Conservation (phyloP, 92 coral and sea anemone genomes). For the Porites rus region DNA sequence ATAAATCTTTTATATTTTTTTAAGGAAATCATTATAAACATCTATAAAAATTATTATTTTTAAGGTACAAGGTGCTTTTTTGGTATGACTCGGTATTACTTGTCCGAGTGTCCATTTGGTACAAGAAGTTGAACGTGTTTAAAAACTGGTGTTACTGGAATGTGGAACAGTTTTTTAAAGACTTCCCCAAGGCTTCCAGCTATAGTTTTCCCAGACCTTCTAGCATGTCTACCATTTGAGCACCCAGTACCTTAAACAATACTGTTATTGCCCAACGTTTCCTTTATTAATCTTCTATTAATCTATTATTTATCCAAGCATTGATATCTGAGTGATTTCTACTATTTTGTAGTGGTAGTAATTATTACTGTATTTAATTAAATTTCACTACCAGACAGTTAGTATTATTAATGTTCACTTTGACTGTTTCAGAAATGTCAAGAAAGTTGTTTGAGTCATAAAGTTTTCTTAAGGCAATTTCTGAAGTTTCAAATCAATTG, state of each 20-base stretch:
- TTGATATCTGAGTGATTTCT: neutral
- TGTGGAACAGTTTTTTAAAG: too few relatives aligned
- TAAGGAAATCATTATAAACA: conserved; percentile 31
- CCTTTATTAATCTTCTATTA: too few relatives aligned
- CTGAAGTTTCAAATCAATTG: neutral
- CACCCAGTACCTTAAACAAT: neutral
- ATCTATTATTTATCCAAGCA: neutral
- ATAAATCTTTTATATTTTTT: conserved; percentile 37
- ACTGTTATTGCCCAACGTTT: too few relatives aligned
- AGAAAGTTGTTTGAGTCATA: neutral
- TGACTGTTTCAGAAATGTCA: neutral
- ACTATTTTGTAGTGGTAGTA: neutral
- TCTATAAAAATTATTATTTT: conserved; percentile 1
- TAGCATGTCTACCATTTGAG: neutral
- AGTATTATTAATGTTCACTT: neutral
- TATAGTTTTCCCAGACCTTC: too few relatives aligned
- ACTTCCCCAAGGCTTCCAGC: too few relatives aligned
- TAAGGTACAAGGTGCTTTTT: neutral
- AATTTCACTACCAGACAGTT: conserved; percentile 8
- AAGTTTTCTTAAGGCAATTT: neutral
- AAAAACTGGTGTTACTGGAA: too few relatives aligned
- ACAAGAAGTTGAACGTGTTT: neutral
- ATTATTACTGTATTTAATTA: neutral
- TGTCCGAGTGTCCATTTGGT: neutral
- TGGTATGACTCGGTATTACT: too few relatives aligned